Base-by-base conservation (phyloP, 53 echinoderm and acorn worm genomes). In the Antedon mediterranea region DNA sequence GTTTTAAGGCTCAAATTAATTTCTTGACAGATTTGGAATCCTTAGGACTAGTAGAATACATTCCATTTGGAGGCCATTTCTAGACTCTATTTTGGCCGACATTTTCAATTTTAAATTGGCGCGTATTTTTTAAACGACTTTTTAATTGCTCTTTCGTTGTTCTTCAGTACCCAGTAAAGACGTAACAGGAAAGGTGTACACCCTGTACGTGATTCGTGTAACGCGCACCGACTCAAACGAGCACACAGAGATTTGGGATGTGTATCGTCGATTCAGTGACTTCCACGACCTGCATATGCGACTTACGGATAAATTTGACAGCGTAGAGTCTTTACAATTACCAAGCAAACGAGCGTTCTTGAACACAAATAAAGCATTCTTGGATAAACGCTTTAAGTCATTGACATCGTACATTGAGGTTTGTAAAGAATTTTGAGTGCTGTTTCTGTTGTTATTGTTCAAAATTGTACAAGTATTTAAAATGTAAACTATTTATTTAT, bases 231-330 rank as follows among this genome's bases (percentile, higher is more conserved):
- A 89, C 78, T 72, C 43, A 28, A 86, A 91, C 15, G 91, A 89
- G 0, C 80, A 83, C 23, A 85, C 86, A 2, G 95, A 95, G 71
- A 91, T 95, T 34, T 95, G 95, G 95, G 98, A 98, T n/a, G 90
- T 93, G 28, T 97, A 87, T 78, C 37, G 98, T 27, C 82, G 98
- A 9, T 98, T 89, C 80, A 98, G 98, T 34, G 98, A 98, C 72
- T 98, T 98, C 83, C 93, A 98, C 72, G 98, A 98, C 72, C 88
- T 98, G 1, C 92, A 98, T 78, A 90, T 90, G 92, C 87, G 85
- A 71, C 83, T 98, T 71, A 90, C 77, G 30, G 90, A 93, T 30
- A 89, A 90, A 30, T 98, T 82, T 31, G 88, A 90, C 3, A 74
- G 77, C n/a, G 82, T 98, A 18, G 74, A 81, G 34, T 75, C 82